Evolutionary conservation across 2,888 invertebrate species (phyloP).

Genomic region (Synanthedon myopaeformis): DNA sequence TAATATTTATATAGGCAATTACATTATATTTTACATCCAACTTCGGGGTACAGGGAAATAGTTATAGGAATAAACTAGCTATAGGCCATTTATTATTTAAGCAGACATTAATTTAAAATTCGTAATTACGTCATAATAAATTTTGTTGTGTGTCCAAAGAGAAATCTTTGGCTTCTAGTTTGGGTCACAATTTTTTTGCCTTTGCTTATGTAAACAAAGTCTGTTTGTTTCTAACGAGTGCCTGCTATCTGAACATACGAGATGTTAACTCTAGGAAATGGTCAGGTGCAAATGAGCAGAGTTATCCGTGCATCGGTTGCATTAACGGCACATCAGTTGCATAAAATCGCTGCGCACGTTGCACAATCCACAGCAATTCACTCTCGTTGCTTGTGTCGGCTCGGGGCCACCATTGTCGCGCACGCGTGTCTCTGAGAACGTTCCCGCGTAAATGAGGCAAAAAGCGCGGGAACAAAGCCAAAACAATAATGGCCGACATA

Average conservation of each 20-base stretch:
- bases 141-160: no score
- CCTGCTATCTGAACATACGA: background rate
- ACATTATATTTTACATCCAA: no score
- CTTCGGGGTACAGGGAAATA: no score
- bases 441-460: constrained; percentile 63
- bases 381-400: constrained; percentile 50
- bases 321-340: constrained; percentile 60
- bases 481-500: constrained; percentile 65
- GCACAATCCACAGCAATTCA: constrained; percentile 58
- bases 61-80: no score
- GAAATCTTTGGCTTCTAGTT: no score
- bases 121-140: no score
- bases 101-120: no score
- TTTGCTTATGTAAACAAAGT: no score
- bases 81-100: no score
- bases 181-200: no score
- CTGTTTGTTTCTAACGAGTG: no score
- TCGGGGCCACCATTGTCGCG: constrained; percentile 41
- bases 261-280: constrained; percentile 24
- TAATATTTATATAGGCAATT: no score
- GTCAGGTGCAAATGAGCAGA: constrained; percentile 24
- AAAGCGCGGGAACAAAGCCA: constrained; percentile 63
- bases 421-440: constrained; percentile 64
- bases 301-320: constrained; percentile 46
- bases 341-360: constrained; percentile 42